Evolutionary conservation across 2,888 invertebrate genomes (phyloP).

Genomic region (Eumerus sabulonum): DNA sequence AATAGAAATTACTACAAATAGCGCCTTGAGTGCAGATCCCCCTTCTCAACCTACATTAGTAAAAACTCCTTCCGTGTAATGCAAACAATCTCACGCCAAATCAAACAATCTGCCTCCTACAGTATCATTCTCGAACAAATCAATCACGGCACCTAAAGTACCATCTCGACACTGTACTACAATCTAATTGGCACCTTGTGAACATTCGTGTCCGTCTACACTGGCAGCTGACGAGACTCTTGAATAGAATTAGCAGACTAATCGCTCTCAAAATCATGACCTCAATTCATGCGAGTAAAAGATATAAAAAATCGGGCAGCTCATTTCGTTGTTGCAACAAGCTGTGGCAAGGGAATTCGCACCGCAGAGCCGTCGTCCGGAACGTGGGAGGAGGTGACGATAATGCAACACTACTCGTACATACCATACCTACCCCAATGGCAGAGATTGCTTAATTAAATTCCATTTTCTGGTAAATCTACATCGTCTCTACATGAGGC

Average conservation of each 20-base stretch:
- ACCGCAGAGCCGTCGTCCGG: not conserved
- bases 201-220: constrained; percentile 16
- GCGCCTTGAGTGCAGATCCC: too few relatives aligned
- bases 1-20: too few relatives aligned
- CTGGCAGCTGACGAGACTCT: not conserved
- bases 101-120: too few relatives aligned
- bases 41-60: too few relatives aligned
- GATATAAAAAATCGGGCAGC: not conserved
- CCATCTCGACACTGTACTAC: constrained; percentile 32
- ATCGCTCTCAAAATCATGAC: constrained; percentile 60
- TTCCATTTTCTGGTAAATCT: constrained; percentile 61
- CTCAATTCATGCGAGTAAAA: constrained; percentile 27
- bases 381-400: not conserved
- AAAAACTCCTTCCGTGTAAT: too few relatives aligned
- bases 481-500: constrained; percentile 28
- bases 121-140: too few relatives aligned
- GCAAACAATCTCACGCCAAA: too few relatives aligned
- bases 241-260: constrained; percentile 43
- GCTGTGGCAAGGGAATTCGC: not conserved
- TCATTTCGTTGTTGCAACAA: constrained; percentile 3
- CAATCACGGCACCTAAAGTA: too few relatives aligned
- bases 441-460: constrained; percentile 54
- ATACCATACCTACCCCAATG: constrained; percentile 31
- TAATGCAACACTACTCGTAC: constrained; percentile 6
- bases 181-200: constrained; percentile 44